These are phyloP conservation scores for Scaptomyza hsui DNA, from an alignment of 1,140 invertebrate genomes.

Conservation along the genomic window DNA sequence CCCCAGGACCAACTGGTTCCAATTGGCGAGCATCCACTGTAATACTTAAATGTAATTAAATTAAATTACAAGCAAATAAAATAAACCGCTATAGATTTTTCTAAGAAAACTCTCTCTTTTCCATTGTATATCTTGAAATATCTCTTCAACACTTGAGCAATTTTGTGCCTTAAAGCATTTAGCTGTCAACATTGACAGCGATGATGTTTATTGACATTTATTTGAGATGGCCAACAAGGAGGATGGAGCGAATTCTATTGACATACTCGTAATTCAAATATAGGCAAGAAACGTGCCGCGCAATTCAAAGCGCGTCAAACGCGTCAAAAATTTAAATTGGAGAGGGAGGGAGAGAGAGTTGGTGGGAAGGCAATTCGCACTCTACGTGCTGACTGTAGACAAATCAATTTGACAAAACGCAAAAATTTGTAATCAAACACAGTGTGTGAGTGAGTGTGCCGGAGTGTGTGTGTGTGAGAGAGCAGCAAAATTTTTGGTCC, in stretches of 20 bases:
- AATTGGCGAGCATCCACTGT: no score
- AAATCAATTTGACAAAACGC: conserved; percentile 71
- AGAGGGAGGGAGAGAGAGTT: neutral
- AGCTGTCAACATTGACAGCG: conserved; percentile 38
- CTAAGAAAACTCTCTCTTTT: no score
- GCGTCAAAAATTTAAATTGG: conserved; percentile 77
- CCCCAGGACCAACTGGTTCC: no score
- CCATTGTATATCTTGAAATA: no score
- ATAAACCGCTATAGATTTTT: no score
- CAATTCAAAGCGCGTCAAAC: conserved; percentile 65
- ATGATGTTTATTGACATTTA: conserved; percentile 72
- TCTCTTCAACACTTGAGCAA: neutral
- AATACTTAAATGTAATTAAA: no score
- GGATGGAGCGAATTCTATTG: conserved; percentile 63
- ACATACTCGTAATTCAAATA: conserved; percentile 74
- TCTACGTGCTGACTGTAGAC: conserved; percentile 60
- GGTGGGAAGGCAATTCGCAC: neutral
- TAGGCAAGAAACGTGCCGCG: conserved; percentile 75
- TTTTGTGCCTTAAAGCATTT: conserved; percentile 31
- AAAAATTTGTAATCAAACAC: conserved; percentile 45
- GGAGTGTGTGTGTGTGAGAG: neutral
- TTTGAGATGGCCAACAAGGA: conserved; percentile 27
- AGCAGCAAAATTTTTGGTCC: conserved; percentile 52
- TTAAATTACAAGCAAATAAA: no score
- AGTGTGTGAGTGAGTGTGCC: neutral